Evolutionary conservation across 2,888 invertebrate species (phyloP).

Genomic region (Coleophora flavipennella): DNA sequence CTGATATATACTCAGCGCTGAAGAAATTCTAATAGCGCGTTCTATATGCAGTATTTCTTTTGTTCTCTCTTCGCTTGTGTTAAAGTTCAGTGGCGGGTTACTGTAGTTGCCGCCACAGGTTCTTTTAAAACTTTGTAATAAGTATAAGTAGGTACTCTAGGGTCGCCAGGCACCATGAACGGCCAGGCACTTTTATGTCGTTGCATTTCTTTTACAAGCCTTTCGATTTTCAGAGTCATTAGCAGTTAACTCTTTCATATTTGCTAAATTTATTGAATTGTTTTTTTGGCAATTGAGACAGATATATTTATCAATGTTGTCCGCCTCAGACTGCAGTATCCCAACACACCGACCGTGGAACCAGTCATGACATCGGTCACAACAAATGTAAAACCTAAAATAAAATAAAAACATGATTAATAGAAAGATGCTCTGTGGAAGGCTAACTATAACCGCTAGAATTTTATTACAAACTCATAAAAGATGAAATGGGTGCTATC

Average conservation of each 20-base stretch:
- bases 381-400: slow-evolving; percentile 96
- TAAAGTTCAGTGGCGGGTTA: no score
- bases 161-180: slow-evolving; percentile 97
- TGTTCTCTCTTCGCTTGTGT: no score
- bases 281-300: slow-evolving; percentile 97
- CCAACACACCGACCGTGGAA: slow-evolving; percentile 99
- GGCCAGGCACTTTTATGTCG: slow-evolving; percentile 97
- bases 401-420: no score
- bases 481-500: no score
- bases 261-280: slow-evolving; percentile 89
- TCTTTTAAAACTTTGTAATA: slow-evolving; percentile 97
- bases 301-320: slow-evolving; percentile 95
- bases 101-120: no score
- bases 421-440: no score
- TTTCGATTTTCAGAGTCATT: slow-evolving; percentile 88
- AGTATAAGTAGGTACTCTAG: slow-evolving; percentile 95
- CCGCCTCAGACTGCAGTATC: slow-evolving; percentile 92
- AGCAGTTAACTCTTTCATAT: slow-evolving; percentile 86
- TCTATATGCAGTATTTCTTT: no score
- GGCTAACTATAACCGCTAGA: no score
- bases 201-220: slow-evolving; percentile 92
- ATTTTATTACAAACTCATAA: no score
- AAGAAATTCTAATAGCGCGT: no score
- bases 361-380: slow-evolving; percentile 99
- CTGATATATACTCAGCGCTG: no score